Conservation (phyloP, 2,888 invertebrate species). For the Cantharis nigra region DNA sequence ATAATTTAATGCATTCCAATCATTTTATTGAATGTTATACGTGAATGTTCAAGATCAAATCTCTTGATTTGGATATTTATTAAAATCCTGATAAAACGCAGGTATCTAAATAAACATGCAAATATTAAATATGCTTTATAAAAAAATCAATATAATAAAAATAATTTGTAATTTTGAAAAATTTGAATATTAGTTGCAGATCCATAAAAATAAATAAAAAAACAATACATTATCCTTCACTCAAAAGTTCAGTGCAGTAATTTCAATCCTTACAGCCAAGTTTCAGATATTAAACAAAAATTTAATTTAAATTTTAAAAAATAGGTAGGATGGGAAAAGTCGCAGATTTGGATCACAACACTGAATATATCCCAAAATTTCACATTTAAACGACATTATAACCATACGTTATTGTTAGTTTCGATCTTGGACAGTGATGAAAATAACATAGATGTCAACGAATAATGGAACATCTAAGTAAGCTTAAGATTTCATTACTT, state of each 20-base stretch:
- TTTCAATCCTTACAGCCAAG: no score
- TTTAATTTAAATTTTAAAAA: no score
- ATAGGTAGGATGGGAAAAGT: no score
- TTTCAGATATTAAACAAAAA: no score
- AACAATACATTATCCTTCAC: no score
- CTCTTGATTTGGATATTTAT: neutral
- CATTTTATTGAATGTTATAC: neutral
- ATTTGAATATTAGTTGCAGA: neutral
- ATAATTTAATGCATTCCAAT: conserved; percentile 1
- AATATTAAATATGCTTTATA: neutral
- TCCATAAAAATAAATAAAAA: no score
- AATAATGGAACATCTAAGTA: neutral
- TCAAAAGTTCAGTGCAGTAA: neutral
- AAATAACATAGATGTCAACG: neutral
- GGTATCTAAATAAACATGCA: neutral
- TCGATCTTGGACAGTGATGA: neutral
- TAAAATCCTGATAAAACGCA: neutral
- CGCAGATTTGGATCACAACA: no score
- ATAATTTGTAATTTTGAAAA: no score
- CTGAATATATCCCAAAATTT: no score
- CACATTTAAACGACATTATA: no score
- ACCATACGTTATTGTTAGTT: neutral
- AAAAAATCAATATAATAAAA: no score
- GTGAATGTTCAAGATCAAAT: conserved; percentile 5
- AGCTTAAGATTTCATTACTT: conserved; percentile 8